Conservation (phyloP, 2,113 vertebrate genomes). For the Hydrochoerus hydrochaeris region DNA sequence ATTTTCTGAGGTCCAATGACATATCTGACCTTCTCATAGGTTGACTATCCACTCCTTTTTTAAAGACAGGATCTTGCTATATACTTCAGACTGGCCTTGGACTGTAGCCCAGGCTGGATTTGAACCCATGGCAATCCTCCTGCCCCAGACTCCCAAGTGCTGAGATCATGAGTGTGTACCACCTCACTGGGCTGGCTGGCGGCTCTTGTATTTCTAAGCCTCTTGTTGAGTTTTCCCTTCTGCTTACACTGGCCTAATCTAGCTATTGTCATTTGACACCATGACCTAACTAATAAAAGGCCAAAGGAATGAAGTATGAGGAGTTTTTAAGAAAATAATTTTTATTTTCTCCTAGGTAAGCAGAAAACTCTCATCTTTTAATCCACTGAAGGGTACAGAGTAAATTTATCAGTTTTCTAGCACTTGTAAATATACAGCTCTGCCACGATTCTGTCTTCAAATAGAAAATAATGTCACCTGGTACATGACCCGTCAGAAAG, state of each 20-base stretch:
- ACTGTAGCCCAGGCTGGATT: neutral
- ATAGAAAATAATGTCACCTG: slow-evolving; percentile 39
- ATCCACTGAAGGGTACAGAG: neutral
- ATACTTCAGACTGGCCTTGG: neutral
- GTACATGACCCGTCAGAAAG: neutral
- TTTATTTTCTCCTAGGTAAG: neutral
- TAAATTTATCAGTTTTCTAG: slow-evolving; percentile 35
- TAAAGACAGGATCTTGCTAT: neutral
- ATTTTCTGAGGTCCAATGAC: neutral
- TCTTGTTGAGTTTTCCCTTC: neutral
- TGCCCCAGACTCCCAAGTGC: neutral
- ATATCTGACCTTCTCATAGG: neutral
- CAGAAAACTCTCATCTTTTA: neutral
- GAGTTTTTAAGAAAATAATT: neutral
- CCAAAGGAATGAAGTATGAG: neutral
- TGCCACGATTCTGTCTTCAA: slow-evolving; percentile 48
- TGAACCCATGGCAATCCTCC: neutral
- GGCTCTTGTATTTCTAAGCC: neutral
- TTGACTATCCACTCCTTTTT: neutral
- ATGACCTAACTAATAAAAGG: neutral
- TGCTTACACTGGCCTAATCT: neutral
- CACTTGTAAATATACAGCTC: neutral
- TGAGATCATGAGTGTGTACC: neutral
- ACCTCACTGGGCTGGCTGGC: neutral
- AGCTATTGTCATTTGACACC: neutral